Evolutionary conservation across 2,888 invertebrate species (phyloP), one percentile per base, ranked within the genome.

Genomic region (Philereme transversata): DNA sequence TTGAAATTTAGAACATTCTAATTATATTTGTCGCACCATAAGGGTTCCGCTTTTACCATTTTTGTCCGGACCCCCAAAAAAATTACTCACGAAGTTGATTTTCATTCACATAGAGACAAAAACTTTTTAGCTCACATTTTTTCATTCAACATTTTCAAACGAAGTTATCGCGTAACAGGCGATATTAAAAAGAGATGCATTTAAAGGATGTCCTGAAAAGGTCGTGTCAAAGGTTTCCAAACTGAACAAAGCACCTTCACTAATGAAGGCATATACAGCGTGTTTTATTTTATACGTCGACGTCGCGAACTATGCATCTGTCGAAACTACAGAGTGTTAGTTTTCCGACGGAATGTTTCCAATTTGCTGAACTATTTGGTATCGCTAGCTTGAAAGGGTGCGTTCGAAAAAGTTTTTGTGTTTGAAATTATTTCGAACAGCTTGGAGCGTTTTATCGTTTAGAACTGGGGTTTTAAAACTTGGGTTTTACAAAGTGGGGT

Each of bases 301-400:
- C 56, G 48, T 22, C 36, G 49, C 52, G 45, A 69, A 69, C 69
- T 68, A 68, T 68, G 69, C 67, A 63, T 50, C 57, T 41, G 51
- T 60, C 47, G 10, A 53, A 62, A 69, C 48, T 65, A 63, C 63
- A 64, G 62, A 60, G 64, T 68, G 67, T 68, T 70, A 68, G 70
- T 72, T 72, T 69, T 62, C 58, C 56, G 44, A 36, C 35, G 72
- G 72, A 70, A 72, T 72, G 72, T 67, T 69, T 70, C 65, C 67
- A 69, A 68, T 70, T 69, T 67, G 61, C 57, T 52, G 50, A 72
- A 72, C 67, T 70, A 70, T 72, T 69, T 61, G 51, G 62, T 63
- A 63, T 59, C 58, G 55, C 58, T 51, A 33, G 55, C 51, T 22
- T 8, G 35, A 48, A 51, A 53, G 57, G 54, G 57, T 35, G 61